phyloP scores from a whole-genome alignment of 2,888 invertebrate genomes.

The Synanthedon myopaeformis region DNA sequence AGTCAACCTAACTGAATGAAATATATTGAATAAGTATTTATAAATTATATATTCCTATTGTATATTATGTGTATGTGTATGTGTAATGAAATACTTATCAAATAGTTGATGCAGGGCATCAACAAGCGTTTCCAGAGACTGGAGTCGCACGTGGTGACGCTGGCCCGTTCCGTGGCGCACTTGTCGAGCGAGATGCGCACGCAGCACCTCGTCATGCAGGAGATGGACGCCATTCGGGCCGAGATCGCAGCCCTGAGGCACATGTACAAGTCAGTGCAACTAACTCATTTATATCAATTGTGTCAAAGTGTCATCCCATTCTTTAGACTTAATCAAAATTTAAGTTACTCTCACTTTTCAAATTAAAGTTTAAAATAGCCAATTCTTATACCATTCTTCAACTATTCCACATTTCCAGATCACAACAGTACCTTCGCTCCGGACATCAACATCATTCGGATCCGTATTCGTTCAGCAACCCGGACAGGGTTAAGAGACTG shows the following conservation, averaged over 20 bases:
- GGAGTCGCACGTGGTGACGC: conserved; percentile 91
- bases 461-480: conserved; percentile 83
- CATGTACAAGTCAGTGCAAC: conserved; percentile 62
- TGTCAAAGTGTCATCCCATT: too few species aligned
- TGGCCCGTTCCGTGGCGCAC: conserved; percentile 91
- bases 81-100: too few species aligned
- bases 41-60: too few species aligned
- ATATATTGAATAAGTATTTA: too few species aligned
- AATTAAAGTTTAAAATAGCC: too few species aligned
- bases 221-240: conserved; percentile 87
- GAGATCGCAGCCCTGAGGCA: conserved; percentile 83
- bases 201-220: conserved; percentile 89
- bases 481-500: conserved; percentile 86
- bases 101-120: conserved; percentile 76
- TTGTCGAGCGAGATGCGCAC: conserved; percentile 92
- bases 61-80: too few species aligned
- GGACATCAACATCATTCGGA: conserved; percentile 61
- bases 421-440: conserved; percentile 74
- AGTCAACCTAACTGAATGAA: too few species aligned
- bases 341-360: too few species aligned
- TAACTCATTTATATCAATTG: too few species aligned
- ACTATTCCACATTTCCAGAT: conserved; percentile 36
- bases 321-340: too few species aligned
- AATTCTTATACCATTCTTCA: neutral
- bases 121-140: conserved; percentile 89